Evolutionary conservation across 2,888 invertebrate genomes (phyloP), one percentile per base, ranked within the genome.

Genomic region (Apotomis betuletana): DNA sequence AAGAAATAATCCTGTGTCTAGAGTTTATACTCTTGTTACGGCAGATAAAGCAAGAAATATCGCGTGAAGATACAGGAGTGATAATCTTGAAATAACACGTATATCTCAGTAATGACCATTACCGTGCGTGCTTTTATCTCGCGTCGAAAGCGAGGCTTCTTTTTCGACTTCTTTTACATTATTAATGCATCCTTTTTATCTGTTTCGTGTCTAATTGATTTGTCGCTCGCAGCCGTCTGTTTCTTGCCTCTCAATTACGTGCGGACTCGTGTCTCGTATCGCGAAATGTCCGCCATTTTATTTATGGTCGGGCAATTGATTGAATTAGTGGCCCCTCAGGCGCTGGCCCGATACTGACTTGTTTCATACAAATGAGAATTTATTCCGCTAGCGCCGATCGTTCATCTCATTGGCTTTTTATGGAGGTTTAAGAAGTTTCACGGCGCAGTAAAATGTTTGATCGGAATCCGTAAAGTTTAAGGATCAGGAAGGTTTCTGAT

Each of bases 251-350:
- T 90, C 91, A 91, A 91, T 92, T 92, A 91, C 89, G 88, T 84
- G 85, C 80, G 82, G 83, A 83, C 77, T 81, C 80, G 80, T 82
- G 85, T 83, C 80, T 83, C 80, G 87, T 90, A 90, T 91, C 89
- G 90, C 88, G 82, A 85, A 87, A 83, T 87, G 90, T 87, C 90
- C 81, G 82, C 84, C 82, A 79, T 79, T 87, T 90, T 91, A 92
- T 92, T 92, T 92, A 92, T 91, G 90, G 88, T 83, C 86, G 81
- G 84, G 83, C 88, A 88, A 92, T 91, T 91, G 92, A 92, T 92
- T 92, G 92, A 92, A 91, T 92, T 92, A 92, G 90, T 90, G 85
- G 87, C 85, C 91, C 90, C 87, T 77, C 85, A 90, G 90, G 91
- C 90, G 86, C 80, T 86, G 84, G 86, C 78, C 83, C 82, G 87